A percentile compares a stretch with the other conserved stretches of the same genome.
Conservation (phyloP, 2,888 invertebrate genomes). For the Parapristionchus giblindavisi region DNA sequence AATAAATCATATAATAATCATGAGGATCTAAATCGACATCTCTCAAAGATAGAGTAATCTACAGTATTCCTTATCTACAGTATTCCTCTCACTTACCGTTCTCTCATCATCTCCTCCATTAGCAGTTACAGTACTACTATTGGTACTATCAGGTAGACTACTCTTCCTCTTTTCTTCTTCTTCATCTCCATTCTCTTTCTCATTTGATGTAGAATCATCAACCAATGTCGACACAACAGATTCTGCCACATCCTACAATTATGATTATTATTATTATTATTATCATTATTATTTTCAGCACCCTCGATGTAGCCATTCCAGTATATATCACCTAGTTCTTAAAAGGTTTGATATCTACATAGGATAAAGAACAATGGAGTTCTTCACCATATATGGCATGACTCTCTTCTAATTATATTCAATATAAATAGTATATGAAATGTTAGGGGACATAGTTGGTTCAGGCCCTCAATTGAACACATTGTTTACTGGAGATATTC, state of each 20-base stretch:
- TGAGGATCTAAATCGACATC: no score
- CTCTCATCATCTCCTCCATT: constrained; percentile 21
- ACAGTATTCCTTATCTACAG: constrained; percentile 9
- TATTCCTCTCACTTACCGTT: constrained; percentile 31
- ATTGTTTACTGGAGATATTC: background rate
- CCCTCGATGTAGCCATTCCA: background rate
- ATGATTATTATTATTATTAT: no score
- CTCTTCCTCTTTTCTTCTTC: constrained; percentile 30
- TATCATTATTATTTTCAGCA: no score
- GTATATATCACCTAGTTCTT: constrained; percentile 14
- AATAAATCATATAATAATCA: no score
- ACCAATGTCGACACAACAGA: no score
- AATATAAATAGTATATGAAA: background rate
- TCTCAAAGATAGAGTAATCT: no score
- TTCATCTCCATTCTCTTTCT: no score
- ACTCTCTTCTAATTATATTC: background rate
- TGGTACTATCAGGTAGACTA: constrained; percentile 1
- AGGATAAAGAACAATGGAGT: background rate
- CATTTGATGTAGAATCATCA: no score
- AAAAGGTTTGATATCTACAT: background rate
- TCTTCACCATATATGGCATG: no score
- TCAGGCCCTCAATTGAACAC: background rate
- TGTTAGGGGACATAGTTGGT: background rate
- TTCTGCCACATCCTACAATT: no score
- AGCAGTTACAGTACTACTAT: background rate